Percentiles rank a stretch among this genome's conserved stretches.
Conservation (phyloP, 2,113 vertebrate species). For the Cynopterus brachyotis region DNA sequence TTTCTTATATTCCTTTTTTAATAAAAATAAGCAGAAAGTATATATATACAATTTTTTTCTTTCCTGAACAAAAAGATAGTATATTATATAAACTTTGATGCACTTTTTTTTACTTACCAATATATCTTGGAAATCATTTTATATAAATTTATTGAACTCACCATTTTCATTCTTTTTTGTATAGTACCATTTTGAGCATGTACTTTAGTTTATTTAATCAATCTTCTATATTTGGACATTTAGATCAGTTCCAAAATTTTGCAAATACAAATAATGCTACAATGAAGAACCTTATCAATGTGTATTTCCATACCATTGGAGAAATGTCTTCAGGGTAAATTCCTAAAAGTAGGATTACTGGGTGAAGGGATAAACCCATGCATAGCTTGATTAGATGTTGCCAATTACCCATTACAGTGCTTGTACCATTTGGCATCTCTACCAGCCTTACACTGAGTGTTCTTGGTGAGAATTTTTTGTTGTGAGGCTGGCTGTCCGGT, state of each 20-base stretch:
- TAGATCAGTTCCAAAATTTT: neutral
- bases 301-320: neutral
- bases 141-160: neutral
- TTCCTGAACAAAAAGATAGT: neutral
- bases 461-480: neutral
- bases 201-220: neutral
- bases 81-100: neutral
- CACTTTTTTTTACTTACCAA: neutral
- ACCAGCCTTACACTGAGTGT: neutral
- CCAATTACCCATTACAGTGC: neutral
- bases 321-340: neutral
- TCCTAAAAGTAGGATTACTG: neutral
- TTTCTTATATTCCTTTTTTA: neutral
- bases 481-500: neutral
- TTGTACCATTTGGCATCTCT: neutral
- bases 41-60: neutral
- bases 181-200: neutral
- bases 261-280: neutral
- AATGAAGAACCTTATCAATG: neutral
- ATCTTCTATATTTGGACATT: neutral
- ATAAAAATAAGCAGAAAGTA: neutral
- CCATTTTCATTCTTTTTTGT: neutral
- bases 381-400: neutral
- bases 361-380: neutral
- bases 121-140: neutral